Conservation (phyloP, 1,140 invertebrate genomes). For the Drosophila sechellia region DNA sequence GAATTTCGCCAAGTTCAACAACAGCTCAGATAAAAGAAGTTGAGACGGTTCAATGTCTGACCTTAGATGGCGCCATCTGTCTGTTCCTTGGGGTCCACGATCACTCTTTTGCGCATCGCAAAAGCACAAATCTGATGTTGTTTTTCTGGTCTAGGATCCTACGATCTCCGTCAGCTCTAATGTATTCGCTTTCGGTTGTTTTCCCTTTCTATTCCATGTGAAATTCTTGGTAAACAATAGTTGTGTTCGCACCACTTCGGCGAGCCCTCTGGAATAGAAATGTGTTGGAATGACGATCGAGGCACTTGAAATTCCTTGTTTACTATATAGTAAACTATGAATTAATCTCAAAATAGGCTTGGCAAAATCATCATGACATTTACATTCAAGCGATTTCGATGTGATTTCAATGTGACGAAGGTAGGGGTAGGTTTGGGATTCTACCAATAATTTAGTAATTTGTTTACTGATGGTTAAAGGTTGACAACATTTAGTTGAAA, state of each 20-base stretch:
- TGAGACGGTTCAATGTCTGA: constrained; percentile 64
- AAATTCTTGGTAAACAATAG: constrained; percentile 33
- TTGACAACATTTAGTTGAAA: constrained; percentile 2
- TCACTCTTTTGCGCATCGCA: constrained; percentile 20
- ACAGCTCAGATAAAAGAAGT: constrained; percentile 41
- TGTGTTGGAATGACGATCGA: neutral
- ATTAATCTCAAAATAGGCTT: constrained; percentile 29
- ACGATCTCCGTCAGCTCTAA: constrained; percentile 4
- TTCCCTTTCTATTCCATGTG: constrained; percentile 47
- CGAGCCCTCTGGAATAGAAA: constrained; percentile 40
- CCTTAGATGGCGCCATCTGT: constrained; percentile 68
- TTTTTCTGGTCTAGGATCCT: constrained; percentile 37
- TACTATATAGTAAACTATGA: constrained; percentile 21
- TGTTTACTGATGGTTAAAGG: neutral
- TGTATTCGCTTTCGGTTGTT: constrained; percentile 45
- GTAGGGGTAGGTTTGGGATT: constrained; percentile 4
- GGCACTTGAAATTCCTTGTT: constrained; percentile 34
- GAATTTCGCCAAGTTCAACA: constrained; percentile 60
- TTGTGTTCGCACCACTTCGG: constrained; percentile 11
- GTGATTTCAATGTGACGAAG: constrained; percentile 3
- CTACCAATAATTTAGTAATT: neutral
- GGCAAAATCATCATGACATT: constrained; percentile 24
- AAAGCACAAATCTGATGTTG: constrained; percentile 16
- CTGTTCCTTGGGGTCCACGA: constrained; percentile 12
- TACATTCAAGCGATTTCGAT: constrained; percentile 8